A percentile compares a stretch with the other conserved stretches of the same genome.
Conservation (phyloP, 2,113 vertebrate species). For the Thymallus thymallus region DNA sequence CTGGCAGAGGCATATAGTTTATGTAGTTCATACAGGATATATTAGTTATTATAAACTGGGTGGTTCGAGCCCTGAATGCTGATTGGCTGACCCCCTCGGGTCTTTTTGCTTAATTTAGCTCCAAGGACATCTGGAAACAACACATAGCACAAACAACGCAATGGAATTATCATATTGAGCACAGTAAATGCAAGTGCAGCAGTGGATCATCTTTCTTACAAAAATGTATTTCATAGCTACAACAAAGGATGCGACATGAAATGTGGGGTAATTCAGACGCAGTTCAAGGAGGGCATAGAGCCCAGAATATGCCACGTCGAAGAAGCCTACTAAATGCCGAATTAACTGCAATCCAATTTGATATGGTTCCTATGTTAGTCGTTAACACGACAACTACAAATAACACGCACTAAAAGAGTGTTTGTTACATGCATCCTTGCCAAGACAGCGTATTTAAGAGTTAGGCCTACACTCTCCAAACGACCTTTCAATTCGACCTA, state of each 20-base stretch:
- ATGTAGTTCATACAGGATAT: no score
- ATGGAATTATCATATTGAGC: neutral
- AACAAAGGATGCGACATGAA: slow-evolving; percentile 28
- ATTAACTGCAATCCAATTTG: slow-evolving; percentile 71
- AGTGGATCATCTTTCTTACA: slow-evolving; percentile 16
- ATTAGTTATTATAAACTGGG: no score
- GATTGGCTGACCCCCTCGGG: no score
- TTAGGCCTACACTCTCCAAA: neutral
- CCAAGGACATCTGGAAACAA: neutral
- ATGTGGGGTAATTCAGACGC: slow-evolving; percentile 64
- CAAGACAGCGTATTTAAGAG: slow-evolving; percentile 41
- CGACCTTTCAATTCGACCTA: neutral
- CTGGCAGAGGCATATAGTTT: neutral
- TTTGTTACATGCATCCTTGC: slow-evolving; percentile 45
- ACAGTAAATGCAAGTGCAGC: neutral
- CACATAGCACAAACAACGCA: neutral
- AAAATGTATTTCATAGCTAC: slow-evolving; percentile 21
- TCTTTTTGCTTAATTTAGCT: no score
- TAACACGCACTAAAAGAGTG: slow-evolving; percentile 47
- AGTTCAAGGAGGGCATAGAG: slow-evolving; percentile 61
- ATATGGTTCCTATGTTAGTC: slow-evolving; percentile 69
- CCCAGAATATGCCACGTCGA: slow-evolving; percentile 69
- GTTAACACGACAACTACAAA: slow-evolving; percentile 46
- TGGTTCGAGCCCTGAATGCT: no score
- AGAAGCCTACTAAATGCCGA: slow-evolving; percentile 54